phyloP scores from a whole-genome alignment of 1,140 invertebrate genomes.

The Nephila pilipes region DNA sequence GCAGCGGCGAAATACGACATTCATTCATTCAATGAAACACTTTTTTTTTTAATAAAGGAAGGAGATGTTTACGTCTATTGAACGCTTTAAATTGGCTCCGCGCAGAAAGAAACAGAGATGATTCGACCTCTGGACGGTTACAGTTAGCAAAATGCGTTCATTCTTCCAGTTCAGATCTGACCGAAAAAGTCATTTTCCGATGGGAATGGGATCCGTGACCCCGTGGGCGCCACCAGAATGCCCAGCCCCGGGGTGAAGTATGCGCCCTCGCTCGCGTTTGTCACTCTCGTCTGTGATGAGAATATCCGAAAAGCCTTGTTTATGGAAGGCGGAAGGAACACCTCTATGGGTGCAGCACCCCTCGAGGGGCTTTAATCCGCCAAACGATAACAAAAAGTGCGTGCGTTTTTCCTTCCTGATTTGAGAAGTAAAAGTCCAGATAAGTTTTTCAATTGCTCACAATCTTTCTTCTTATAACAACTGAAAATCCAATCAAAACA shows the following conservation, averaged over 20 bases:
- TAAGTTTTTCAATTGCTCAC: too few species aligned
- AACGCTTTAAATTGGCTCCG: too few species aligned
- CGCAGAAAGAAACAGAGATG: not conserved
- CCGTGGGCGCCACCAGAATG: not conserved
- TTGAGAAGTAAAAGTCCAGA: too few species aligned
- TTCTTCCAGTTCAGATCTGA: not conserved
- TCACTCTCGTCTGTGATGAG: not conserved
- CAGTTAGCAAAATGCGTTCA: not conserved
- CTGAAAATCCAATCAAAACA: too few species aligned
- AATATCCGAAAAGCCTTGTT: not conserved
- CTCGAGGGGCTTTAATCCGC: too few species aligned
- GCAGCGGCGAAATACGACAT: too few species aligned
- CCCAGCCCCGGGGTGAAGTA: slow-evolving; percentile 9
- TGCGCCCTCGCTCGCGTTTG: slow-evolving; percentile 32
- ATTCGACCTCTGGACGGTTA: not conserved
- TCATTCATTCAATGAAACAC: too few species aligned
- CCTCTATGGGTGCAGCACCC: not conserved
- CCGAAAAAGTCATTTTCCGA: not conserved
- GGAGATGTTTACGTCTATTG: too few species aligned
- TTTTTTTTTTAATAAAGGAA: too few species aligned
- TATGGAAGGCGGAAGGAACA: not conserved
- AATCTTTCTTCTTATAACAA: too few species aligned
- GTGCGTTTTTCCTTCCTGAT: too few species aligned
- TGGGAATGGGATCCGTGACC: not conserved
- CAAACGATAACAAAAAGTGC: too few species aligned